phyloP scores from a whole-genome alignment of 2,797 vertebrate genomes.

The Dipus sagitta region DNA sequence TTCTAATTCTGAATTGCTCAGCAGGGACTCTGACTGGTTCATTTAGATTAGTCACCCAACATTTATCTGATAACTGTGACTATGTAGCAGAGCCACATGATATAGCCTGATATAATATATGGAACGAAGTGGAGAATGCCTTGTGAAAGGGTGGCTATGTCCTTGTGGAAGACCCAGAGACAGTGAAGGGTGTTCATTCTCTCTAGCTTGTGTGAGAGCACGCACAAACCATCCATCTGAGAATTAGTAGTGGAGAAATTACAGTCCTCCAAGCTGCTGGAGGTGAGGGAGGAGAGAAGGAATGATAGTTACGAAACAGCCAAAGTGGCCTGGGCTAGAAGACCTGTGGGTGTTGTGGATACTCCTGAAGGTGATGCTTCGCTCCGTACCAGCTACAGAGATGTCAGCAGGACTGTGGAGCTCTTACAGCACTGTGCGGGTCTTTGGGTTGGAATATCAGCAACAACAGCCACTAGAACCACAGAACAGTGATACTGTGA shows the following conservation, averaged over 20 bases:
- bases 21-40: background rate
- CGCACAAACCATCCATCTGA: background rate
- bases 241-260: background rate
- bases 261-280: background rate
- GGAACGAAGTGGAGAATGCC: background rate
- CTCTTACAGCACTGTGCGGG: background rate
- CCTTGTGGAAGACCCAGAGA: background rate
- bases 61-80: background rate
- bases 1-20: background rate
- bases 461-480: background rate
- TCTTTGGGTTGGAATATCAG: constrained; percentile 1
- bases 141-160: background rate
- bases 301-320: background rate
- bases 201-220: background rate
- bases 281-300: background rate
- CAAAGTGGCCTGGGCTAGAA: background rate
- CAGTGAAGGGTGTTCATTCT: background rate
- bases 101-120: background rate
- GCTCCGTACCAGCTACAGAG: background rate
- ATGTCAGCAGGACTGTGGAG: background rate
- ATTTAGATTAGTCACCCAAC: background rate
- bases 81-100: background rate
- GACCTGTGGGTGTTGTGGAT: background rate
- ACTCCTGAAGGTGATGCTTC: background rate
- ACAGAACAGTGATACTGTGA: background rate